Evolutionary conservation across 2,888 invertebrate genomes (phyloP).

Genomic region (Dilophus febrilis): DNA sequence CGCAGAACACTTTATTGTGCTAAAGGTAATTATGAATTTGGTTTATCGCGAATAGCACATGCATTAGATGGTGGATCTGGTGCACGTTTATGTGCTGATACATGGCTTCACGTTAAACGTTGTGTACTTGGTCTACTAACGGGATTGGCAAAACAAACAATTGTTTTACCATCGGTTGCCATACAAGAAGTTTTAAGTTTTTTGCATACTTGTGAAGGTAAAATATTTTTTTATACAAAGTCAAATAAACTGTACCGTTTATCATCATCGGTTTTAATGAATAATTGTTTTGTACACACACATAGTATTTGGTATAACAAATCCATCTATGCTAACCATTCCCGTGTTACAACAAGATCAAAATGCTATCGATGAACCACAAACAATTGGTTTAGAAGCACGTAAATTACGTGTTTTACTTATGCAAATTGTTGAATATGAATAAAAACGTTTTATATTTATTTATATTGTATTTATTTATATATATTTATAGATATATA

Average conservation of each 20-base stretch:
- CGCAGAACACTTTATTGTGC: constrained; percentile 84
- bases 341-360: constrained; percentile 24
- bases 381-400: constrained; percentile 28
- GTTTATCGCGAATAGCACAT: constrained; percentile 91
- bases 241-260: not conserved
- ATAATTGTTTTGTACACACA: constrained; percentile 4
- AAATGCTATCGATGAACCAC: constrained; percentile 20
- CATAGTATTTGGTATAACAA: constrained; percentile 24
- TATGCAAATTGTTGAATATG: constrained; percentile 27
- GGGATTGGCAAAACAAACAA: constrained; percentile 69
- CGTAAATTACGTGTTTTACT: constrained; percentile 24
- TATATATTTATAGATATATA: too few species aligned
- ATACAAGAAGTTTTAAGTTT: constrained; percentile 71
- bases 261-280: not conserved
- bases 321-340: constrained; percentile 23
- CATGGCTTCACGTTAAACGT: constrained; percentile 95
- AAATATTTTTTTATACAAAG: constrained; percentile 9
- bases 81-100: constrained; percentile 82
- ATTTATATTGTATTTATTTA: too few species aligned
- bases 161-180: constrained; percentile 62
- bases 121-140: constrained; percentile 80
- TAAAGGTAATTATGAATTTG: constrained; percentile 98
- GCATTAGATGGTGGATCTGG: constrained; percentile 44
- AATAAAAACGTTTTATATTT: too few species aligned
- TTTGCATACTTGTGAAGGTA: constrained; percentile 69